A percentile compares a stretch with the other conserved stretches of the same genome.
Conservation (phyloP, 2,888 invertebrate genomes). For the Diogma glabrata region DNA sequence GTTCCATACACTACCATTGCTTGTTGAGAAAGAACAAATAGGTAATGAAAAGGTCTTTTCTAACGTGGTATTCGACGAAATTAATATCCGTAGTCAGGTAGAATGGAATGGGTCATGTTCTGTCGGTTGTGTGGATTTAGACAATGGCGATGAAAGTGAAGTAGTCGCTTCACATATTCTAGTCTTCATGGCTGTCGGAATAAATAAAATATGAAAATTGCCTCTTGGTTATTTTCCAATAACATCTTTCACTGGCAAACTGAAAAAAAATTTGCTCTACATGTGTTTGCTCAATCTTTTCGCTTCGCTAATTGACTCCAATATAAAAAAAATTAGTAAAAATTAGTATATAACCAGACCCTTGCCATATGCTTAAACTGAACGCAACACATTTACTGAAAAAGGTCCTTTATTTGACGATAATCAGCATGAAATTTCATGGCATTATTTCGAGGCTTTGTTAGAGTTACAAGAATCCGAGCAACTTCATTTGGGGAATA, state of each 20-base stretch:
- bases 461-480: not conserved
- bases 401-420: not conserved
- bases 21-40: constrained; percentile 17
- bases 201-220: constrained; percentile 23
- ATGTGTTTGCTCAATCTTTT: constrained; percentile 18
- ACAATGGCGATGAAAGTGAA: constrained; percentile 12
- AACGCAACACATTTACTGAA: no score
- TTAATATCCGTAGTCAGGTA: constrained; percentile 21
- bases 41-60: no score
- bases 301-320: no score
- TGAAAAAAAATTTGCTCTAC: no score
- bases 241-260: constrained; percentile 8
- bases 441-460: not conserved
- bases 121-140: constrained; percentile 19
- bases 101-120: constrained; percentile 17
- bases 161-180: constrained; percentile 17
- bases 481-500: not conserved
- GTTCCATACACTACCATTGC: constrained; percentile 18
- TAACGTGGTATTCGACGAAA: no score
- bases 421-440: not conserved
- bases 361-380: no score
- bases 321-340: no score
- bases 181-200: constrained; percentile 21
- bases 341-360: no score
- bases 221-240: constrained; percentile 25